Evolutionary conservation across 1,140 invertebrate genomes (phyloP).

Genomic region (Lasioglossum albipes): DNA sequence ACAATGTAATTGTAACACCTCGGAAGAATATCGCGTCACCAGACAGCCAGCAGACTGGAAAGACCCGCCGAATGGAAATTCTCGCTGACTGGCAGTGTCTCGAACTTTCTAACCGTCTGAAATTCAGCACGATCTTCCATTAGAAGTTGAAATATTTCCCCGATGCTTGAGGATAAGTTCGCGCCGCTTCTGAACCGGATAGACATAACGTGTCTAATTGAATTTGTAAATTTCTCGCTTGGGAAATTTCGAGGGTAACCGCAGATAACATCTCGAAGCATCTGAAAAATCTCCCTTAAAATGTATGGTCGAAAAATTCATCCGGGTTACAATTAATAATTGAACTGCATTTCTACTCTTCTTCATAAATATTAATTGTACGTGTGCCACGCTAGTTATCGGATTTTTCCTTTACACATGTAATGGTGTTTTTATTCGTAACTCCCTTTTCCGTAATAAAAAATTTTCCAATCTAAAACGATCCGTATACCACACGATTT

Average conservation of each 20-base stretch:
- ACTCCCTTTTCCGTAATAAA: too few species aligned
- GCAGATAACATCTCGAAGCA: not conserved
- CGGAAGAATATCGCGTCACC: not conserved
- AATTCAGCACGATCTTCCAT: slow-evolving; percentile 16
- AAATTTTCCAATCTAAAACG: too few species aligned
- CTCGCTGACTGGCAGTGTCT: not conserved
- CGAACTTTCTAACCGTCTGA: not conserved
- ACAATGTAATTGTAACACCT: not conserved
- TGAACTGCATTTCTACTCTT: too few species aligned
- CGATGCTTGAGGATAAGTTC: slow-evolving; percentile 1
- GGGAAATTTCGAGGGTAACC: not conserved
- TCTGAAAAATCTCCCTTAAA: not conserved
- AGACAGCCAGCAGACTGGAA: slow-evolving; percentile 21
- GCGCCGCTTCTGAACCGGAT: too few species aligned
- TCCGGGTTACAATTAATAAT: not conserved
- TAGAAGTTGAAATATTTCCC: slow-evolving; percentile 8
- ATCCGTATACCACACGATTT: too few species aligned
- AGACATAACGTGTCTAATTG: slow-evolving; percentile 10
- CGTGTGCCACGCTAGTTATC: too few species aligned
- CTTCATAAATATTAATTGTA: too few species aligned
- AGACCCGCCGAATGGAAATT: slow-evolving; percentile 5
- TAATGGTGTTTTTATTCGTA: too few species aligned
- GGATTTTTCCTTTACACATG: too few species aligned
- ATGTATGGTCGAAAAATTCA: not conserved
- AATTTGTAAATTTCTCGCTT: slow-evolving; percentile 10